Percentiles rank a stretch among this genome's conserved stretches.
Conservation (phyloP, 2,113 vertebrate species). For the Siniperca chuatsi region DNA sequence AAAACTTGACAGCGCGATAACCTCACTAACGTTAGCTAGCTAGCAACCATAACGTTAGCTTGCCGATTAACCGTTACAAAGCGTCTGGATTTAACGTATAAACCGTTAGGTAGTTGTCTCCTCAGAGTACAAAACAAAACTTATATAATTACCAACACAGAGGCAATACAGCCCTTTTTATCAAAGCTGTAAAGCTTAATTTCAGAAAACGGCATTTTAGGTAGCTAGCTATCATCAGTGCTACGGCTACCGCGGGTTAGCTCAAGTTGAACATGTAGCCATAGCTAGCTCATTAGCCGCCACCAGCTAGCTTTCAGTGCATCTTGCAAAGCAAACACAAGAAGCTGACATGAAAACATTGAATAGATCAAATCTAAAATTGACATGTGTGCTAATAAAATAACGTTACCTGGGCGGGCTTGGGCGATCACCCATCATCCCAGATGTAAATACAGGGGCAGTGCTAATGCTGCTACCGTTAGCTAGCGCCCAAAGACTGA, state of each 20-base stretch:
- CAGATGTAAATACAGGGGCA: constrained; percentile 76
- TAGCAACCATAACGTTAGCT: constrained; percentile 62
- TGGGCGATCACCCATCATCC: constrained; percentile 80
- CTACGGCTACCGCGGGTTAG: constrained; percentile 75
- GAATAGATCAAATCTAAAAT: not conserved
- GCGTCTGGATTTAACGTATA: not conserved
- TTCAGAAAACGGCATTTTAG: constrained; percentile 25
- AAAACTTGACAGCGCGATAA: constrained; percentile 75
- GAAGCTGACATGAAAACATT: constrained; percentile 23
- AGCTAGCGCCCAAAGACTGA: constrained; percentile 72
- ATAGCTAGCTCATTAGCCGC: constrained; percentile 45
- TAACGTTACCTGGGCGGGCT: constrained; percentile 78
- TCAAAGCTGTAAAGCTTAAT: not conserved
- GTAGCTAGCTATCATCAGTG: constrained; percentile 50
- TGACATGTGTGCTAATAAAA: constrained; percentile 36
- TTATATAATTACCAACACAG: rapidly evolving
- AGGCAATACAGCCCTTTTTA: not conserved
- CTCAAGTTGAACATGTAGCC: constrained; percentile 58
- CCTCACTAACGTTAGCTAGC: constrained; percentile 60
- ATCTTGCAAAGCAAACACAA: constrained; percentile 41
- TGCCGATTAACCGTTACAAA: constrained; percentile 11
- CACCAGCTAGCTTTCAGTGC: constrained; percentile 33
- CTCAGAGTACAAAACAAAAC: rapidly evolving
- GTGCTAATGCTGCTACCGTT: constrained; percentile 76
- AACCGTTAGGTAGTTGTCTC: not conserved